Percentiles rank a stretch among this genome's conserved stretches.
Conservation (phyloP, 2,888 invertebrate genomes). For the Eugnorisma glareosa region DNA sequence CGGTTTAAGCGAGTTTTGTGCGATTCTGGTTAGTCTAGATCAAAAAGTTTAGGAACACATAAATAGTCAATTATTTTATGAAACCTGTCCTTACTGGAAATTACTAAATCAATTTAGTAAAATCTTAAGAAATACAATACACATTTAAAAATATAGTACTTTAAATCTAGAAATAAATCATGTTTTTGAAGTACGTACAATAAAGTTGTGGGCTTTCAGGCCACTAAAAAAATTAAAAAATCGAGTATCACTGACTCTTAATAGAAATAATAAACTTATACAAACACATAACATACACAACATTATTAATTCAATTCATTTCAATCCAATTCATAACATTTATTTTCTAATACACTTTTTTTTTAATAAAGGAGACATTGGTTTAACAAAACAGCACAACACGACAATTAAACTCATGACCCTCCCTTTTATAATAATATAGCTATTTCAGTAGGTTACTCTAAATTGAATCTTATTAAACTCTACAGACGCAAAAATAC, state of each 20-base stretch:
- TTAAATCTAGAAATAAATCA: neutral
- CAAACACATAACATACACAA: no score
- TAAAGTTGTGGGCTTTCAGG: no score
- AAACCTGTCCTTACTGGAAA: neutral
- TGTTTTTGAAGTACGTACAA: neutral
- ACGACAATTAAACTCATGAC: neutral
- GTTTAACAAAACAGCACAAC: neutral
- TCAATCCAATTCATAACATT: no score
- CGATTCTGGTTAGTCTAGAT: neutral
- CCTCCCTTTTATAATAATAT: neutral
- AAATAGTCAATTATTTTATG: neutral
- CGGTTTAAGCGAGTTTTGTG: neutral
- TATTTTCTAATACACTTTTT: no score
- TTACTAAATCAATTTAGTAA: neutral
- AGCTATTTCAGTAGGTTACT: neutral
- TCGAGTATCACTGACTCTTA: no score
- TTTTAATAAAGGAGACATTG: no score
- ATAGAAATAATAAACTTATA: no score
- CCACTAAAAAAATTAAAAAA: no score
- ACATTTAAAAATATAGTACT: neutral
- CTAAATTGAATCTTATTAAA: neutral
- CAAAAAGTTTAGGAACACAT: neutral
- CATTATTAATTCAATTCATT: no score
- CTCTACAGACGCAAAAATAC: neutral
- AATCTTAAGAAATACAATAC: neutral